phyloP scores from a whole-genome alignment of 2,797 vertebrate species.

The Garrulus glandarius region DNA sequence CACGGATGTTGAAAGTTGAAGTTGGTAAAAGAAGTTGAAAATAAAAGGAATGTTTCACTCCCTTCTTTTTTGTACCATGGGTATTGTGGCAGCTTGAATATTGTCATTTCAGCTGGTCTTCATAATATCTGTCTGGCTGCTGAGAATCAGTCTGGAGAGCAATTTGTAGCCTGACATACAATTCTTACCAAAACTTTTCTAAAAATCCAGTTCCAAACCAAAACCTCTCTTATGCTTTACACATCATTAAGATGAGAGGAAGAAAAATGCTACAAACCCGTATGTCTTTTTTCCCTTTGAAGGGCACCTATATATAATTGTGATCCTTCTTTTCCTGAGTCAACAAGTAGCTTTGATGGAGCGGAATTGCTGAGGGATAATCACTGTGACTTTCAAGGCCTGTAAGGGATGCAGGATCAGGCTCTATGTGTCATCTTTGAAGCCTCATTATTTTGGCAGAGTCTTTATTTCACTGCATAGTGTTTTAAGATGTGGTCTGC shows the following conservation, averaged over 20 bases:
- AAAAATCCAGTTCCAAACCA: not conserved
- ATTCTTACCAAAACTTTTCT: not conserved
- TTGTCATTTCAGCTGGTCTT: not conserved
- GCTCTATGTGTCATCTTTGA: not conserved
- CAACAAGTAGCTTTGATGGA: not conserved
- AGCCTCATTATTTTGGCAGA: not conserved
- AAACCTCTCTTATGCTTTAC: not conserved
- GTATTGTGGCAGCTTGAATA: not conserved
- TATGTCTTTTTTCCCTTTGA: not conserved
- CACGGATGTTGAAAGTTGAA: not conserved
- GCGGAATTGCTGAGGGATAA: not conserved
- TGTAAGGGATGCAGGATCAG: not conserved
- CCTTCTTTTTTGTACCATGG: not conserved
- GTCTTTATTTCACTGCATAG: not conserved
- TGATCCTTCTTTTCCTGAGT: not conserved
- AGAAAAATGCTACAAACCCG: not conserved
- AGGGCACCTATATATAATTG: not conserved
- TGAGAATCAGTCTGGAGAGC: not conserved
- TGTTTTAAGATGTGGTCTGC: constrained; percentile 47
- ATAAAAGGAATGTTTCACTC: not conserved
- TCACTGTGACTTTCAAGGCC: not conserved
- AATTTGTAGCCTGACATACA: not conserved
- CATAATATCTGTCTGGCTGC: not conserved
- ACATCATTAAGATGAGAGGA: not conserved
- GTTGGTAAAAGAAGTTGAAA: not conserved